Evolutionary conservation across 2,888 invertebrate genomes (phyloP), one percentile per base, ranked within the genome.

Genomic region (Drosophila mercatorum): DNA sequence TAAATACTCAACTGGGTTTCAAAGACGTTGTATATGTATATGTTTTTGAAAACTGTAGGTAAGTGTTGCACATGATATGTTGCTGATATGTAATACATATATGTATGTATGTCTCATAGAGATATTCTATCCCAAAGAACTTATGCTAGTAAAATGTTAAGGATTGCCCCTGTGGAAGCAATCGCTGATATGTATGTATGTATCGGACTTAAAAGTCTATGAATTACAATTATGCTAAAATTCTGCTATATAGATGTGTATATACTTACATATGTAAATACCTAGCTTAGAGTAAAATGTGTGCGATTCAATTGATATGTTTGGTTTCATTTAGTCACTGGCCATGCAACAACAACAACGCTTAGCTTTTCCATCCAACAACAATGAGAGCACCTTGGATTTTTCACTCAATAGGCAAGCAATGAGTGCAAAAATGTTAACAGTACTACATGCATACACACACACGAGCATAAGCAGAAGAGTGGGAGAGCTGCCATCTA

Each of bases 181-280:
- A 61, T 38, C 65, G 61, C 75, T 87, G 89, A 84, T 89, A 89
- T 84, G 85, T 84, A 60, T 82, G 17, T 17, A 22, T 22, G 22
- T 22, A 22, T 22, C 80, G 28, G 36, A 40, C 17, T 59, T 40
- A 26, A 12, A 28, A 3, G 31, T 53, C 53, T 59, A 68, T 22
- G 46, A 58, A 46, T 53, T 51, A 44, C n/a, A 53, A 75, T 46
- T 72, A 53, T 60, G 55, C 68, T 68, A 72, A 72, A 68, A 59
- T 70, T 69, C 53, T 28, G 28, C 72, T 75, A 71, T 28, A 41
- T 38, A 26, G 43, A 36, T 38, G 41, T 51, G 28, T 43, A 26
- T 51, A 44, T 43, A 40, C n/a, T 28, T 55, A 41, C 14, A 65
- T 52, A 17, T 17, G 17, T 17, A 74, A 63, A 36, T 70, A 46